phyloP scores from a whole-genome alignment of 2,797 vertebrate species.

The Natrix natrix region DNA sequence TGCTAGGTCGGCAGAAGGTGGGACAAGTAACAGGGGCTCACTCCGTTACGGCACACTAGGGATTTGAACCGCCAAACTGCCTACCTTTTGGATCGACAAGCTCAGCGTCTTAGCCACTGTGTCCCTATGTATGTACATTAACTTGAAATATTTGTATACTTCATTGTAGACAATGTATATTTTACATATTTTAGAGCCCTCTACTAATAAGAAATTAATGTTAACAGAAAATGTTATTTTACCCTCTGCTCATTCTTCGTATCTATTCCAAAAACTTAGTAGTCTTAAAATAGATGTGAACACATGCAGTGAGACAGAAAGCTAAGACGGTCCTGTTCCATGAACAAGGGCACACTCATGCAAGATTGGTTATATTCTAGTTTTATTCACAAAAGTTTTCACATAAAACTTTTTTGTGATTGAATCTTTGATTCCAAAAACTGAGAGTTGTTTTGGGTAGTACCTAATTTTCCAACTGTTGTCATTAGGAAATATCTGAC shows the following conservation, averaged over 20 bases:
- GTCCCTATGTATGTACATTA: not conserved
- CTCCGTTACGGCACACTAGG: too few relatives aligned
- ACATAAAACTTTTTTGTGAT: not conserved
- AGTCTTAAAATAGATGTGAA: not conserved
- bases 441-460: slow-evolving; percentile 33
- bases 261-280: not conserved
- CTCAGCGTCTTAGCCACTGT: too few relatives aligned
- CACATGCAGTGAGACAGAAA: not conserved
- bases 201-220: not conserved
- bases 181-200: not conserved
- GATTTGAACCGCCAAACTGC: too few relatives aligned
- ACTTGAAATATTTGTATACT: not conserved
- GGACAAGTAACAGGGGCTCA: too few relatives aligned
- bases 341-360: not conserved
- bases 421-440: slow-evolving; percentile 51
- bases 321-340: not conserved
- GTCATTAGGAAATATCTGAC: slow-evolving; percentile 63
- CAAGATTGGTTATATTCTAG: not conserved
- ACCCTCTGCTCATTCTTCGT: not conserved
- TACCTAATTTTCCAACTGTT: slow-evolving; percentile 8
- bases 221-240: not conserved
- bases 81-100: too few relatives aligned
- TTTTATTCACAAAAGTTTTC: not conserved
- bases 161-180: not conserved
- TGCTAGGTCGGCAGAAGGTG: too few relatives aligned